Evolutionary conservation across 2,113 vertebrate genomes (phyloP).

Genomic region (Fregata magnificens): DNA sequence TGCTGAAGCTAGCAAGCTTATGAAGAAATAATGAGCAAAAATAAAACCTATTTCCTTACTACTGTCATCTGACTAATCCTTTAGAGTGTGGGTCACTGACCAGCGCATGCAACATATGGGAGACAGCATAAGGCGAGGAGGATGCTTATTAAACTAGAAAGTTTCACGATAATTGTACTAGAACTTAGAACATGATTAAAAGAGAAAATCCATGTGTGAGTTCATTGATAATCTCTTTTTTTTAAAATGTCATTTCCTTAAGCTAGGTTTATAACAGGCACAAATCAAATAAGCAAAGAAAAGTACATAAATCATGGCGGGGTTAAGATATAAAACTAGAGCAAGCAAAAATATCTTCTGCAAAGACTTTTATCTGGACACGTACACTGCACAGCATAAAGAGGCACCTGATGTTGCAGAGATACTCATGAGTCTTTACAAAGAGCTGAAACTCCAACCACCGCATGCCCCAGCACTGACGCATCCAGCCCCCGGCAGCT

Average conservation of each 20-base stretch:
- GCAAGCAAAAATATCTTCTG: not conserved
- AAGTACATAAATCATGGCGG: not conserved
- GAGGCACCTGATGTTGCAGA: not conserved
- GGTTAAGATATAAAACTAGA: not conserved
- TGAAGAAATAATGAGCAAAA: constrained; percentile 10
- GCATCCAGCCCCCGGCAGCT: not conserved
- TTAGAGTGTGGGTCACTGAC: constrained; percentile 8
- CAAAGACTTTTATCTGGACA: not conserved
- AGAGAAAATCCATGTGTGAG: not conserved
- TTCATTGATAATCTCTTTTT: not conserved
- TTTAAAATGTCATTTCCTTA: not conserved
- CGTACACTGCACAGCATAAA: not conserved
- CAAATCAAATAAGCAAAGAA: not conserved
- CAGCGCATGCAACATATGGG: not conserved
- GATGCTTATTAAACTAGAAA: not conserved
- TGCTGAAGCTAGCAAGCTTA: not conserved
- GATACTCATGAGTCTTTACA: not conserved
- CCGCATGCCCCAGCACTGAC: not conserved
- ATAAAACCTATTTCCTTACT: constrained; percentile 1
- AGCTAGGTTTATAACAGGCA: not conserved
- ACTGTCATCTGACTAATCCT: constrained; percentile 2
- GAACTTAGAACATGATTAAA: not conserved
- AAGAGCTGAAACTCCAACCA: not conserved
- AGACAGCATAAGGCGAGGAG: not conserved
- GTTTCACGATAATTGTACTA: not conserved